A percentile compares a stretch with the other conserved stretches of the same genome.
phyloP scores from a whole-genome alignment of 2,113 vertebrate genomes.

The Thamnaconus septentrionalis region DNA sequence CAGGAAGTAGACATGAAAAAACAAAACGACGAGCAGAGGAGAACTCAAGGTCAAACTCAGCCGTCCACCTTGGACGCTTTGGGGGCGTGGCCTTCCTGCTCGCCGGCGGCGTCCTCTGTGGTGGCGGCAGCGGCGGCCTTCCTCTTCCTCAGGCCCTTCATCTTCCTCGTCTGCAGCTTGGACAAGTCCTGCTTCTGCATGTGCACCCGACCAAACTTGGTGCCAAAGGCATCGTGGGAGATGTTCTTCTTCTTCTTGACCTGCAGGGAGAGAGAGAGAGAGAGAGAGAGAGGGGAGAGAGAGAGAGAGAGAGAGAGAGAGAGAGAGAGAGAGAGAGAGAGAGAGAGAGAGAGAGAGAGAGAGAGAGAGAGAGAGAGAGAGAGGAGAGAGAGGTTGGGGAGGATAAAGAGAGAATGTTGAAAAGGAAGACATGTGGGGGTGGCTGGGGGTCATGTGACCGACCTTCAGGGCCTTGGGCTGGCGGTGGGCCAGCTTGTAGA shows the following conservation, averaged over 20 bases:
- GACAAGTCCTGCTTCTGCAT: constrained; percentile 96
- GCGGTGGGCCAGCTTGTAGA: constrained; percentile 86
- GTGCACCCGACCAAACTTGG: constrained; percentile 89
- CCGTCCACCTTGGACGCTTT: constrained; percentile 77
- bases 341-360: too few relatives aligned
- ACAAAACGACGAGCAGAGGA: too few relatives aligned
- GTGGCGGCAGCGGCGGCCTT: constrained; percentile 46
- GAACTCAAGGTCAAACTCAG: constrained; percentile 17
- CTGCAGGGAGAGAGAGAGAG: constrained; percentile 62
- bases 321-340: too few relatives aligned
- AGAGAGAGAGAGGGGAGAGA: not conserved
- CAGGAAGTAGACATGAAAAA: too few relatives aligned
- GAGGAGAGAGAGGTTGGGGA: too few relatives aligned
- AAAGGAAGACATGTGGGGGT: too few relatives aligned
- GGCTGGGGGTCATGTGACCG: too few relatives aligned
- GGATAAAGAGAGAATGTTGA: too few relatives aligned
- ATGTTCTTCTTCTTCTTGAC: constrained; percentile 96
- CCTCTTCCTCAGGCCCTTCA: constrained; percentile 93
- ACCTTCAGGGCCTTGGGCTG: constrained; percentile 91
- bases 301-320: too few relatives aligned
- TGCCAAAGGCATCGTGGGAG: constrained; percentile 90
- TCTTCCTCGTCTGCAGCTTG: constrained; percentile 91
- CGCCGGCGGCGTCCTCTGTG: constrained; percentile 2
- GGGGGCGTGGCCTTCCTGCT: constrained; percentile 48
- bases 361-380: too few relatives aligned